These are phyloP conservation scores for Cosmia trapezina DNA, from an alignment of 2,888 invertebrate species.

Conservation along the genomic window DNA sequence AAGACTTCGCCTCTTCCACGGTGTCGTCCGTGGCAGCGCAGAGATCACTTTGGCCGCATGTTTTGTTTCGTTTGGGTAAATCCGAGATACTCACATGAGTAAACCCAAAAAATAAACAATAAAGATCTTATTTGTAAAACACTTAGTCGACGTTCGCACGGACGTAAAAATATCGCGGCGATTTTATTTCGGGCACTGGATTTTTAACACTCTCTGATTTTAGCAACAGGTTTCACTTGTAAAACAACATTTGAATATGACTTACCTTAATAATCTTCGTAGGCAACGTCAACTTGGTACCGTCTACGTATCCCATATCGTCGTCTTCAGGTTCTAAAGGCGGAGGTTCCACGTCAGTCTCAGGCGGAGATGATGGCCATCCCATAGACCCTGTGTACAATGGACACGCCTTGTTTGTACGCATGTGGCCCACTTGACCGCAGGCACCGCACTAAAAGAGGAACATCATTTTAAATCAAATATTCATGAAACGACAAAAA, in stretches of 20 bases:
- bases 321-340: slow-evolving; percentile 94
- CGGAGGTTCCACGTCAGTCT: slow-evolving; percentile 95
- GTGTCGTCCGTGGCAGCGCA: no score
- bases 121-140: neutral
- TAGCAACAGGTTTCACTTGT: neutral
- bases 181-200: no score
- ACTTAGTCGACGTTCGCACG: no score
- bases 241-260: neutral
- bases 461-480: neutral
- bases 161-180: no score
- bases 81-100: neutral
- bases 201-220: no score
- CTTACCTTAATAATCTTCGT: slow-evolving; percentile 95
- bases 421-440: slow-evolving; percentile 95
- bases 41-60: no score
- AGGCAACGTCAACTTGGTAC: slow-evolving; percentile 97
- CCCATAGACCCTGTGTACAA: slow-evolving; percentile 93
- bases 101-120: neutral
- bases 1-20: no score
- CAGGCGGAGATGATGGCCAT: slow-evolving; percentile 92
- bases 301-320: slow-evolving; percentile 97
- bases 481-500: no score
- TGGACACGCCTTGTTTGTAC: slow-evolving; percentile 99
- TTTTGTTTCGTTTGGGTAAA: no score
- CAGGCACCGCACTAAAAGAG: slow-evolving; percentile 96